phyloP scores from a whole-genome alignment of 2,113 vertebrate genomes.

The Sorex araneus region DNA sequence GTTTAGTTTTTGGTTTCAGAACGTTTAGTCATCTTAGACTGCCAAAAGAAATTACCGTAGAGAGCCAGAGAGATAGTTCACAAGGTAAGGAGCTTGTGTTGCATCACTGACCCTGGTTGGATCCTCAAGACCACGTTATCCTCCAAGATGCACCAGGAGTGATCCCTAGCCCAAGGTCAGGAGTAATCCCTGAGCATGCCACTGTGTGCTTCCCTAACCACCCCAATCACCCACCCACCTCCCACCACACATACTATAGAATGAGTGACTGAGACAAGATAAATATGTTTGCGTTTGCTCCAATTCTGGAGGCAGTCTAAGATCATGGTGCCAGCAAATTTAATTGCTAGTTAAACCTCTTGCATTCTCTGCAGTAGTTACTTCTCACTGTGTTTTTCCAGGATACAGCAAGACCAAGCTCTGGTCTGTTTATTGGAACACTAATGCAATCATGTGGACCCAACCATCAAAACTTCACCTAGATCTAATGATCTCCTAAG shows the following conservation, averaged over 20 bases:
- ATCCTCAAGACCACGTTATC: too few species aligned
- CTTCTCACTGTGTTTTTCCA: background rate
- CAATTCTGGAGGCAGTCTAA: background rate
- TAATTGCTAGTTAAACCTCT: background rate
- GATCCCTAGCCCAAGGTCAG: too few species aligned
- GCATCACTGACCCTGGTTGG: too few species aligned
- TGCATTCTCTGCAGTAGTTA: background rate
- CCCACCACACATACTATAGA: background rate
- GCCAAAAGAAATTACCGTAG: background rate
- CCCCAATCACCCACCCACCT: too few species aligned
- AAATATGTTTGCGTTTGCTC: conserved; percentile 8
- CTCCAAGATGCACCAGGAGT: too few species aligned
- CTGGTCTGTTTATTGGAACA: background rate
- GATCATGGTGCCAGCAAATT: background rate
- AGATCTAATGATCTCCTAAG: background rate
- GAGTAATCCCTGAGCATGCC: too few species aligned
- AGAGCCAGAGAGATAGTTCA: too few species aligned
- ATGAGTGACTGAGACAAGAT: background rate
- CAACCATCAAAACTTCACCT: too few species aligned
- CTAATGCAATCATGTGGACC: background rate
- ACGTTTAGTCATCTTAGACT: background rate
- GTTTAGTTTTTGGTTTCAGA: conserved; percentile 16
- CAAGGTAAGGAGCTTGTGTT: too few species aligned
- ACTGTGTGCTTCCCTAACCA: too few species aligned
- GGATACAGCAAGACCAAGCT: background rate